phyloP scores from a whole-genome alignment of 2,113 vertebrate species.

The Sphaerodactylus townsendi region DNA sequence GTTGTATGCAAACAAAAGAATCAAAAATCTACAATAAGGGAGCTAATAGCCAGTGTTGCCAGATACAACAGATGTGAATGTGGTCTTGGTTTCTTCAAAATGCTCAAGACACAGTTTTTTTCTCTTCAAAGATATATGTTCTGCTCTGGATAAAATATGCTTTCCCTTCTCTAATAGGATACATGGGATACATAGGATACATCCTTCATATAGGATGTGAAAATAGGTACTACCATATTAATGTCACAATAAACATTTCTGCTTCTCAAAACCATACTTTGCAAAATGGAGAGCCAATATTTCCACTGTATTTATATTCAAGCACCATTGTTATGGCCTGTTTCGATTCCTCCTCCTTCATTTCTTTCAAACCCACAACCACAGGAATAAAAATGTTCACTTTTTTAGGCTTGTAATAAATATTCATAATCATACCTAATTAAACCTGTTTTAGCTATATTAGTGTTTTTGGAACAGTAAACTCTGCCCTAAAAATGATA shows the following conservation, averaged over 20 bases:
- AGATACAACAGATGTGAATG: no score
- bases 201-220: neutral
- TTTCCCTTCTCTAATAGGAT: neutral
- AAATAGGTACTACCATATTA: neutral
- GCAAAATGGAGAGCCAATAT: neutral
- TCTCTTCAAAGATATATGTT: neutral
- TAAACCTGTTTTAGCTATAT: neutral
- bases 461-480: neutral
- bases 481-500: neutral
- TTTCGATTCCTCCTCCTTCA: neutral
- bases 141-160: neutral
- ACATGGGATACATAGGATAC: no score
- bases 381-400: neutral
- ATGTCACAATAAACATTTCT: neutral
- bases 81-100: no score
- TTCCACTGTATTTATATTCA: neutral
- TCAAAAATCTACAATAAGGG: no score
- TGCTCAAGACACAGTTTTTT: no score
- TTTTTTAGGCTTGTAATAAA: neutral
- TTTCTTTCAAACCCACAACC: neutral
- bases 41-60: no score
- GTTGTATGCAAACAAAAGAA: no score
- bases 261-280: neutral
- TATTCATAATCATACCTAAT: neutral
- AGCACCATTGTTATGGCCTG: neutral